These are phyloP conservation scores for Sycophila texana DNA, from an alignment of 2,888 invertebrate species.

Conservation along the genomic window DNA sequence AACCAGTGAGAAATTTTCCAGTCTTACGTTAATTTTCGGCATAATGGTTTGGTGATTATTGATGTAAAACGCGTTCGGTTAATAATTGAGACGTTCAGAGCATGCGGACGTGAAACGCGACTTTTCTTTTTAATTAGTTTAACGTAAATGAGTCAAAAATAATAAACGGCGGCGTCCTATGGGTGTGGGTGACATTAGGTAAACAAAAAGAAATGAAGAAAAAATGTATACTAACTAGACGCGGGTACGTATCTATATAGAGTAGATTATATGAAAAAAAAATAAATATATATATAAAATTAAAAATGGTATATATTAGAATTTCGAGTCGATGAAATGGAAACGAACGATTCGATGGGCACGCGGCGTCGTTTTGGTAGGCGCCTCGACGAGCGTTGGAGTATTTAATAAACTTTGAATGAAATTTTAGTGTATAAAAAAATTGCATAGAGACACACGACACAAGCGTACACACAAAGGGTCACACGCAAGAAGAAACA, in stretches of 20 bases:
- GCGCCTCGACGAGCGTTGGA: constrained; percentile 34
- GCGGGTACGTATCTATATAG: constrained; percentile 68
- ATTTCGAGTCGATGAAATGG: constrained; percentile 50
- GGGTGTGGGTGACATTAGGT: constrained; percentile 51
- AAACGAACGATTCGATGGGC: constrained; percentile 35
- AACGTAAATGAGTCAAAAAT: constrained; percentile 49
- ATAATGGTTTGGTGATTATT: constrained; percentile 4
- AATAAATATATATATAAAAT: constrained; percentile 59
- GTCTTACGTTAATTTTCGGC: constrained; percentile 17
- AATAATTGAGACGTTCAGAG: constrained; percentile 47
- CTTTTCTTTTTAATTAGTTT: constrained; percentile 40
- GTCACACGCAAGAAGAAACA: constrained; percentile 25
- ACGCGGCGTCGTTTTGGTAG: constrained; percentile 24
- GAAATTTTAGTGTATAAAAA: constrained; percentile 48
- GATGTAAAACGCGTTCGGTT: constrained; percentile 42
- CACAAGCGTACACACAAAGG: neutral
- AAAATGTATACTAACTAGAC: constrained; percentile 59
- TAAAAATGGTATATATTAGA: constrained; percentile 65
- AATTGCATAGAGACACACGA: constrained; percentile 39
- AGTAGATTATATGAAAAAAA: constrained; percentile 66
- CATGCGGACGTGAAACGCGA: constrained; percentile 38
- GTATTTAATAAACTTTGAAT: constrained; percentile 49
- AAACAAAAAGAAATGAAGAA: constrained; percentile 49
- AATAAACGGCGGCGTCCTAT: constrained; percentile 62
- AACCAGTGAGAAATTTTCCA: constrained; percentile 25